Evolutionary conservation across 1,140 invertebrate genomes (phyloP), one percentile per base, ranked within the genome.

Genomic region (Drosophila micromelanica): DNA sequence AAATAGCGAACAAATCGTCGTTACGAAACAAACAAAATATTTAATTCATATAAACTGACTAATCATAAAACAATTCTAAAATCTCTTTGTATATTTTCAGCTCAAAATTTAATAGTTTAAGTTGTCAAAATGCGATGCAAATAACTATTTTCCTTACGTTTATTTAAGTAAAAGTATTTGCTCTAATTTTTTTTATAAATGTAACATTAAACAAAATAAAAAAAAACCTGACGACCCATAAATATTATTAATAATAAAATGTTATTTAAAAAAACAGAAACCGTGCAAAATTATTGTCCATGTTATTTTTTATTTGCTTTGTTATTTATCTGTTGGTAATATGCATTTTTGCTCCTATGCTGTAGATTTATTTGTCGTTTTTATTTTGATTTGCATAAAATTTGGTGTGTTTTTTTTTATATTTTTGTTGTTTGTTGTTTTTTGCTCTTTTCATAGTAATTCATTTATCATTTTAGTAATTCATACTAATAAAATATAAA

Each of bases 21-120:
- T 27, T 4, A n/a, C 12, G 46, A 73, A 48, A 65, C 65, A 63
- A 57, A 40, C 67, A 45, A 45, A 46, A 45, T 45, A 51, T 45
- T 60, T 62, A 51, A 52, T 71, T 27, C 27, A 76, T 37, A 61
- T 59, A 76, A 63, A 56, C 63, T 42, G 69, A 86, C 82, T 76
- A 86, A 86, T 86, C 40, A 78, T 52, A 40, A 60, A 71, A 57
- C 55, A 81, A 87, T 81, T 78, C 59, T 40, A 71, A 70, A 77
- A 72, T 81, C 72, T 87, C 78, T 87, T 77, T 85, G 70, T 90
- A 85, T 91, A 91, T 78, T 91, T 91, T 90, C 89, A 91, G 89
- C 89, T 85, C 80, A 84, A 90, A 89, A 81, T 90, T 87, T 89
- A 85, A 43, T 87, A 82, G 76, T 68, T 76, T 86, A 86, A 82